Evolutionary conservation across 2,888 invertebrate species (phyloP).

Genomic region (Melanchra persicariae): DNA sequence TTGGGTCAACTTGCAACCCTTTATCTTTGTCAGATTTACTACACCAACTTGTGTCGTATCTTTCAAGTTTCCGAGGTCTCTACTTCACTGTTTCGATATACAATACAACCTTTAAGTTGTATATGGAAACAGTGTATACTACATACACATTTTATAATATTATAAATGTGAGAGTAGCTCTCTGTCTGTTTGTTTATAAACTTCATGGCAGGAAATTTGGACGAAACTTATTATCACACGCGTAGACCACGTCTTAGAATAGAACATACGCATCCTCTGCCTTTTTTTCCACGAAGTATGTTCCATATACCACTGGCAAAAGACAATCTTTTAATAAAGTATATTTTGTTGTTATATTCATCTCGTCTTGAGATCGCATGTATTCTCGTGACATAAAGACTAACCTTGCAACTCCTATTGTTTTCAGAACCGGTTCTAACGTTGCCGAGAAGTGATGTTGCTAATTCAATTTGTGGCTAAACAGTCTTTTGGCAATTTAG

Average conservation of each 20-base stretch:
- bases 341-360: slow-evolving; percentile 24
- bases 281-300: too few species aligned
- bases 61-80: not conserved
- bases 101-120: not conserved
- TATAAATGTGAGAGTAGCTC: too few species aligned
- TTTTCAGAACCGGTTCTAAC: slow-evolving; percentile 68
- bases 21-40: not conserved
- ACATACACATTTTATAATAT: too few species aligned
- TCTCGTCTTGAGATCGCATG: slow-evolving; percentile 36
- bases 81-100: not conserved
- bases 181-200: too few species aligned
- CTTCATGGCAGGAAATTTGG: too few species aligned
- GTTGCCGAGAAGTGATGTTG: slow-evolving; percentile 52
- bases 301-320: too few species aligned
- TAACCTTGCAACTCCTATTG: slow-evolving; percentile 71
- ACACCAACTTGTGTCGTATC: not conserved
- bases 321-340: not conserved
- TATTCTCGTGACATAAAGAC: slow-evolving; percentile 52
- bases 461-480: slow-evolving; percentile 39
- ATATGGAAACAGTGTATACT: too few species aligned
- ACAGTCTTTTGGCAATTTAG: slow-evolving; percentile 26
- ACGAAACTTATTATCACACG: too few species aligned
- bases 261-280: too few species aligned
- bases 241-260: too few species aligned
- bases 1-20: slow-evolving; percentile 1